These are phyloP conservation scores for Corythornis madagascariensis DNA, from an alignment of 2,113 vertebrate species.

Conservation along the genomic window DNA sequence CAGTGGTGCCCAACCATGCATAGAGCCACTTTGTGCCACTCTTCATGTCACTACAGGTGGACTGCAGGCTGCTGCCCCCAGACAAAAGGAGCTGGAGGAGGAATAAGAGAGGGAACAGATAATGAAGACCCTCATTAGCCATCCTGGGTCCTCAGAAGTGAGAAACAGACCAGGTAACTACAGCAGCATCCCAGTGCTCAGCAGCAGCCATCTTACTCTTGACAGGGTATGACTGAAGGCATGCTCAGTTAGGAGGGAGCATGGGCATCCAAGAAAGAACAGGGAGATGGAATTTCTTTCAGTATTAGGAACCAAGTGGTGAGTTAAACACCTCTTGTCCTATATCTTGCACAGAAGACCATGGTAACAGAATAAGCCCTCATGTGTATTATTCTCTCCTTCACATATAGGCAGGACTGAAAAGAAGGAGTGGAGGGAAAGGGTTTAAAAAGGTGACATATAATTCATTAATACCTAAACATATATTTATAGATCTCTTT, in stretches of 20 bases:
- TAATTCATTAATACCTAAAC: neutral
- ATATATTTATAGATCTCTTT: neutral
- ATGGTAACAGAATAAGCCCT: neutral
- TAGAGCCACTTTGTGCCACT: neutral
- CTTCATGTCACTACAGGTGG: neutral
- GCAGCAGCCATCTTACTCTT: neutral
- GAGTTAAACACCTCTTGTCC: neutral
- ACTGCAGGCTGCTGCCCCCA: neutral
- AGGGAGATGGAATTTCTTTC: neutral
- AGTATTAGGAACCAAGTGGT: neutral
- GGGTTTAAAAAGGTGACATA: neutral
- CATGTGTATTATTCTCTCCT: neutral
- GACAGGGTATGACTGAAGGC: neutral
- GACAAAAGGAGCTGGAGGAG: neutral
- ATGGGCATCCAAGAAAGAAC: neutral
- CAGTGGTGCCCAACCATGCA: neutral
- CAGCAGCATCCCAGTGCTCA: neutral
- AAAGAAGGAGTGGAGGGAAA: neutral
- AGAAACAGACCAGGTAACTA: neutral
- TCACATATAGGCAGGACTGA: neutral
- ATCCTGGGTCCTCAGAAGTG: neutral
- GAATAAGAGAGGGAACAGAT: neutral
- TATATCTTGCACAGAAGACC: neutral
- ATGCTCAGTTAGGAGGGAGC: fast-evolving
- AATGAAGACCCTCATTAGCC: neutral